Evolutionary conservation across 2,888 invertebrate species (phyloP).

Genomic region (Mantis religiosa): DNA sequence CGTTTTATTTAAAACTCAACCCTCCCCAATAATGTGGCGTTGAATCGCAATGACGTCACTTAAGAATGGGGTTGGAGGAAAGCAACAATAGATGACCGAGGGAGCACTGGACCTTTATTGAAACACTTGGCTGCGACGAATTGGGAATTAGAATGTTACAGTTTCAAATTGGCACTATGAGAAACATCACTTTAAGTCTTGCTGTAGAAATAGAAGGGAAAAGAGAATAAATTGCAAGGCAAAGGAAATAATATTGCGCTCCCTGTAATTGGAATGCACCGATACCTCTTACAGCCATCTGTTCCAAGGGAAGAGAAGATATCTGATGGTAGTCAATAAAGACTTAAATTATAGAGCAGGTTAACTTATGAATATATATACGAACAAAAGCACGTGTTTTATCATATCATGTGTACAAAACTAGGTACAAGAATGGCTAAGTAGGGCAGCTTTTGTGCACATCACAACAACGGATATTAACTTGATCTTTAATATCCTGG

Average conservation of each 20-base stretch:
- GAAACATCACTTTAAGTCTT: neutral
- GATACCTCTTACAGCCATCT: neutral
- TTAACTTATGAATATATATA: neutral
- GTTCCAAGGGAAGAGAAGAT: neutral
- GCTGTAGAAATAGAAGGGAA: neutral
- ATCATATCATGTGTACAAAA: too few species aligned
- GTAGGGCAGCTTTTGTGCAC: too few species aligned
- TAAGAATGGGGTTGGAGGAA: neutral
- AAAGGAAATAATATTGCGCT: neutral
- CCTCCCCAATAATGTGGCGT: neutral
- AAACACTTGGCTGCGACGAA: neutral
- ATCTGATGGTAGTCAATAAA: neutral
- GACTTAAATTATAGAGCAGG: neutral
- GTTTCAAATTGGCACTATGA: neutral
- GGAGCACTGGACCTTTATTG: neutral
- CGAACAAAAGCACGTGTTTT: too few species aligned
- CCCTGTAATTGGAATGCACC: neutral
- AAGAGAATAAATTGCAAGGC: neutral
- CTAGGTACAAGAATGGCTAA: too few species aligned
- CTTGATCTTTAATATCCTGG: too few species aligned
- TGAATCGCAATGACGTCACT: neutral
- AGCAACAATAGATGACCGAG: neutral
- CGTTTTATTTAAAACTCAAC: neutral
- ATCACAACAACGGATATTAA: too few species aligned
- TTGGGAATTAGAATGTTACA: neutral